Percentiles rank a stretch among this genome's conserved stretches.
Evolutionary conservation across 2,113 vertebrate species (phyloP).

Genomic region (Peucedramus taeniatus): DNA sequence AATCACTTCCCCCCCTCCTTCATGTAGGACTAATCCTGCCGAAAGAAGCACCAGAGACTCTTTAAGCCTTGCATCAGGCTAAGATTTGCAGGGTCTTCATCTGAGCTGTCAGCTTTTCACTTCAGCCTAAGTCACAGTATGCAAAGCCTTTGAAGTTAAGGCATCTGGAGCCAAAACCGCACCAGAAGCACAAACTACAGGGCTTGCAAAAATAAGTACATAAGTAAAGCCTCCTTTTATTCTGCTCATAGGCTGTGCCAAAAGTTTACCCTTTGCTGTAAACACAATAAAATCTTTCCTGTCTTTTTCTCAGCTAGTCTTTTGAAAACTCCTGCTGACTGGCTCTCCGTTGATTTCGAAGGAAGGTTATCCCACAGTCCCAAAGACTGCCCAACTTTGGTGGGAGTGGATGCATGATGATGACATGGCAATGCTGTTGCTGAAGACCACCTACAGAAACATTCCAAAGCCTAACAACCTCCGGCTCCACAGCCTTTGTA

Average conservation of each 20-base stretch:
- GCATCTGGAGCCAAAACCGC: not conserved
- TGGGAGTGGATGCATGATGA: not conserved
- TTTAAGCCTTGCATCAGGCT: not conserved
- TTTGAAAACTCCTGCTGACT: not conserved
- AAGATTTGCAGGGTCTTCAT: not conserved
- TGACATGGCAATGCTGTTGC: not conserved
- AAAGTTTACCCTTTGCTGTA: not conserved
- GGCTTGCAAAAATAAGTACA: not conserved
- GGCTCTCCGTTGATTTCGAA: not conserved
- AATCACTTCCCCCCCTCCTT: not conserved
- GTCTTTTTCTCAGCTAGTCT: not conserved
- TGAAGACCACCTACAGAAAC: not conserved
- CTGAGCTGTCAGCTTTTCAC: not conserved
- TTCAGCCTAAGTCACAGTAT: not conserved
- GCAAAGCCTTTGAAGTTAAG: conserved; percentile 2
- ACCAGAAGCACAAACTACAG: not conserved
- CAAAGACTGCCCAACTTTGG: not conserved
- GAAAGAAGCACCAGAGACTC: not conserved
- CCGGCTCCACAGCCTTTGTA: not conserved
- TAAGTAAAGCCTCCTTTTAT: not conserved
- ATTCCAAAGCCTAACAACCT: fast-evolving
- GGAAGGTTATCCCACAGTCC: not conserved
- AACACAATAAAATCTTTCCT: not conserved
- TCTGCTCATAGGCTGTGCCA: not conserved
- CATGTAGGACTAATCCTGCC: not conserved